Evolutionary conservation across 2,888 invertebrate genomes (phyloP).

Genomic region (Acleris cristana): DNA sequence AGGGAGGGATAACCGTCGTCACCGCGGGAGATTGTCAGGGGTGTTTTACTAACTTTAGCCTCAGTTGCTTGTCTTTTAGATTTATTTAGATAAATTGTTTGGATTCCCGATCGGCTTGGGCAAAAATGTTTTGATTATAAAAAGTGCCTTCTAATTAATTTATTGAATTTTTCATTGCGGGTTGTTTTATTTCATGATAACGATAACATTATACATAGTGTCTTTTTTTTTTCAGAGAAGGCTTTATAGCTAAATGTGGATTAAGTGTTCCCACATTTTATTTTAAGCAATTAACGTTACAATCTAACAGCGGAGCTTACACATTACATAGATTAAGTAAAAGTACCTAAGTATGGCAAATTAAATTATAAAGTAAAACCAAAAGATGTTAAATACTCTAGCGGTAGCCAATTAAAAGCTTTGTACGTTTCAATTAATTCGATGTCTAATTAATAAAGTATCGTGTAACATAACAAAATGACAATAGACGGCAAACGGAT

Average conservation of each 20-base stretch:
- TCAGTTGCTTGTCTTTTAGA: constrained; percentile 36
- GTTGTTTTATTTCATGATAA: not conserved
- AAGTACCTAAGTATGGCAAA: too few relatives aligned
- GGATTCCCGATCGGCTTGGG: constrained; percentile 15
- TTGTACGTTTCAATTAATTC: not conserved
- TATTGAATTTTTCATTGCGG: not conserved
- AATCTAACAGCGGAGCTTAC: too few relatives aligned
- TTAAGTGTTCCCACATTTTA: too few relatives aligned
- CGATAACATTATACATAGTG: too few relatives aligned
- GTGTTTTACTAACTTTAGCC: constrained; percentile 43
- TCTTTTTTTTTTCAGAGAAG: too few relatives aligned
- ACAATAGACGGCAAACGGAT: constrained; percentile 72
- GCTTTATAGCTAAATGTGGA: too few relatives aligned
- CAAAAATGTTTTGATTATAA: constrained; percentile 26
- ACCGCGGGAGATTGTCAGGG: constrained; percentile 43
- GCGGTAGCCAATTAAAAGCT: too few relatives aligned
- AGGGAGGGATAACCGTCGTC: constrained; percentile 32
- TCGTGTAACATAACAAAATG: constrained; percentile 56
- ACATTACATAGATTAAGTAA: too few relatives aligned
- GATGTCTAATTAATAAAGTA: not conserved
- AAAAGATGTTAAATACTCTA: too few relatives aligned
- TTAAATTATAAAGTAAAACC: too few relatives aligned
- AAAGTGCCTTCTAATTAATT: constrained; percentile 10
- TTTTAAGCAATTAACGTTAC: too few relatives aligned
- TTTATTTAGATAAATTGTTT: constrained; percentile 37